Conservation (phyloP, 2,888 invertebrate genomes). For the Agonum fuliginosum region DNA sequence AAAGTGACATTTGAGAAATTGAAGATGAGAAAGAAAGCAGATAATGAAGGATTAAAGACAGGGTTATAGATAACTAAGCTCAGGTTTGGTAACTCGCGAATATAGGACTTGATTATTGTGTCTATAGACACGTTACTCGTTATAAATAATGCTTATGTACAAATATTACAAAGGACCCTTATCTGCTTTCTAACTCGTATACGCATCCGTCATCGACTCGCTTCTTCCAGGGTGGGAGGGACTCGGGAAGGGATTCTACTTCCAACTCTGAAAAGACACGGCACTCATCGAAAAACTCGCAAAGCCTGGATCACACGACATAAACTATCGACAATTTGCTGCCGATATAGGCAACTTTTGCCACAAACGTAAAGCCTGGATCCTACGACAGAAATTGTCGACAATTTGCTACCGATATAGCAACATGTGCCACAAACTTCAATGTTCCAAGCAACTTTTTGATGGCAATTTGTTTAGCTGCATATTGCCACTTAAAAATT, state of each 20-base stretch:
- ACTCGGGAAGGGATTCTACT: neutral
- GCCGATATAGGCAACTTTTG: too few species aligned
- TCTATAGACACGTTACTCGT: neutral
- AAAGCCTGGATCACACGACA: neutral
- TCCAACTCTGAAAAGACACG: neutral
- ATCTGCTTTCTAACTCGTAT: constrained; percentile 15
- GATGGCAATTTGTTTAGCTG: too few species aligned
- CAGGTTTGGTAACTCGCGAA: constrained; percentile 34
- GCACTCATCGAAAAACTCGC: neutral
- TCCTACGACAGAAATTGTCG: too few species aligned
- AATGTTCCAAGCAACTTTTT: too few species aligned
- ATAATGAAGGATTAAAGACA: neutral
- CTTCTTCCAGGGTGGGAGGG: neutral
- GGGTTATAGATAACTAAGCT: constrained; percentile 27
- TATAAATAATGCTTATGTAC: constrained; percentile 36
- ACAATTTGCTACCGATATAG: too few species aligned
- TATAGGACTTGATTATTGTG: constrained; percentile 27
- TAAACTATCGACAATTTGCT: too few species aligned
- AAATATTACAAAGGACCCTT: neutral
- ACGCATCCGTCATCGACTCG: constrained; percentile 12
- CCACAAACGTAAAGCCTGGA: too few species aligned
- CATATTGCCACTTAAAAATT: too few species aligned
- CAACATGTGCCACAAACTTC: too few species aligned
- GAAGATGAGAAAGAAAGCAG: constrained; percentile 11
- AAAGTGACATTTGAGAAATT: neutral